phyloP scores from a whole-genome alignment of 2,113 vertebrate genomes.

The Notothenia rossii region DNA sequence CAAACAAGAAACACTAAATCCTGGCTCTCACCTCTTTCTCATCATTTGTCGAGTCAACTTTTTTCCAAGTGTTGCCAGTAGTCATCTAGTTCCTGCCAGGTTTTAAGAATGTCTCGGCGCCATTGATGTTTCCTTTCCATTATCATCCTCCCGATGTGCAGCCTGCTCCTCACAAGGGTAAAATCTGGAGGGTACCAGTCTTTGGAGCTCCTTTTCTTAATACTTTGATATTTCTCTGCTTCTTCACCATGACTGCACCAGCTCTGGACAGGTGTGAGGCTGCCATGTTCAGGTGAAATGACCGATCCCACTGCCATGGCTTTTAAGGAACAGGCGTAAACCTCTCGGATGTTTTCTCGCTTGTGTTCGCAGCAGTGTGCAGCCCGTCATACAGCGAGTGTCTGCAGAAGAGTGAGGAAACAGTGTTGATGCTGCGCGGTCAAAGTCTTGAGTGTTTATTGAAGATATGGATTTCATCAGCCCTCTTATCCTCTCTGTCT shows the following conservation, averaged over 20 bases:
- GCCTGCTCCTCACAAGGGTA: slow-evolving; percentile 21
- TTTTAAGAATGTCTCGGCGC: background rate
- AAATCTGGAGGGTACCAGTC: slow-evolving; percentile 52
- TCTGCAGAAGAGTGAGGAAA: slow-evolving; percentile 1
- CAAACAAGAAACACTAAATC: background rate
- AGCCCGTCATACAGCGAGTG: background rate
- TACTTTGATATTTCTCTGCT: background rate
- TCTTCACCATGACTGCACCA: background rate
- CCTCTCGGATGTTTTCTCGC: background rate
- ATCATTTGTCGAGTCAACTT: background rate
- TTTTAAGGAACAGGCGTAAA: background rate
- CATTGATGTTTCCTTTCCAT: background rate
- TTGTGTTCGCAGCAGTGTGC: background rate
- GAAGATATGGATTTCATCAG: background rate
- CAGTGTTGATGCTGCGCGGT: background rate
- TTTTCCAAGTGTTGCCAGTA: background rate
- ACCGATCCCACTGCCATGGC: slow-evolving; percentile 40
- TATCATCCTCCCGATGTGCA: slow-evolving; percentile 7
- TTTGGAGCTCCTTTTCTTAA: slow-evolving; percentile 54
- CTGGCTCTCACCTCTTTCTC: slow-evolving; percentile 28
- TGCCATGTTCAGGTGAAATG: background rate
- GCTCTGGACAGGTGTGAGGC: background rate
- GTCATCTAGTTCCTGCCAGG: background rate
- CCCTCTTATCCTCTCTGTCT: background rate
- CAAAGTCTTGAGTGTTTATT: slow-evolving; percentile 51